A percentile compares a stretch with the other conserved stretches of the same genome.
Evolutionary conservation across 2,113 vertebrate species (phyloP).

Genomic region (Plecturocebus donacophilus): DNA sequence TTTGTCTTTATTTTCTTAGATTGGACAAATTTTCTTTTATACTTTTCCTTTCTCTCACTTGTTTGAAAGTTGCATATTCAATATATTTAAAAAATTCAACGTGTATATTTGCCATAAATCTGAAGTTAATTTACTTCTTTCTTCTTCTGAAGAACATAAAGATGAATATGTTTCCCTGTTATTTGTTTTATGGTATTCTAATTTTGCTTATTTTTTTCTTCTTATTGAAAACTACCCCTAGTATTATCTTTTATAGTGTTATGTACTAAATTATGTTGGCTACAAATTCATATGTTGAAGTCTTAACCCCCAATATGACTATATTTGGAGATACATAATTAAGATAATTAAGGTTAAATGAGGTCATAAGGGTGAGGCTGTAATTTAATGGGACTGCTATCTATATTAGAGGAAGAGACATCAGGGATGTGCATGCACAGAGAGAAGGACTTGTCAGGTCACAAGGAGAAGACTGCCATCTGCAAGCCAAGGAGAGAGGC

Average conservation of each 20-base stretch:
- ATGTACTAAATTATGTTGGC: not conserved
- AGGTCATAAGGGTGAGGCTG: not conserved
- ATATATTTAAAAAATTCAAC: not conserved
- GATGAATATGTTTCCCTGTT: not conserved
- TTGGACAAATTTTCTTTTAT: not conserved
- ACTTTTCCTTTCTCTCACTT: not conserved
- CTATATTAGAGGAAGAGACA: not conserved
- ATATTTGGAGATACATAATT: not conserved
- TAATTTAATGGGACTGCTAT: not conserved
- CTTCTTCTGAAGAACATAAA: not conserved
- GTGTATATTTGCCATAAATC: not conserved
- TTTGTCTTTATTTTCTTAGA: not conserved
- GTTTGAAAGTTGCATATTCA: not conserved
- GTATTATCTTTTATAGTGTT: not conserved
- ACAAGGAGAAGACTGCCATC: not conserved
- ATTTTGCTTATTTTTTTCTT: not conserved
- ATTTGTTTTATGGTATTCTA: not conserved
- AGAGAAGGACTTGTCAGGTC: not conserved
- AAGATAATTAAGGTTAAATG: not conserved
- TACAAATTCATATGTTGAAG: not conserved
- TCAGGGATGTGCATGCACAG: not conserved
- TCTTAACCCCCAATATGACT: not conserved
- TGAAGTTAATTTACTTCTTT: not conserved
- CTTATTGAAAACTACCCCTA: not conserved
- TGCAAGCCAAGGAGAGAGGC: not conserved